Evolutionary conservation across 2,888 invertebrate species (phyloP).

Genomic region (Sphaerophoria taeniata): DNA sequence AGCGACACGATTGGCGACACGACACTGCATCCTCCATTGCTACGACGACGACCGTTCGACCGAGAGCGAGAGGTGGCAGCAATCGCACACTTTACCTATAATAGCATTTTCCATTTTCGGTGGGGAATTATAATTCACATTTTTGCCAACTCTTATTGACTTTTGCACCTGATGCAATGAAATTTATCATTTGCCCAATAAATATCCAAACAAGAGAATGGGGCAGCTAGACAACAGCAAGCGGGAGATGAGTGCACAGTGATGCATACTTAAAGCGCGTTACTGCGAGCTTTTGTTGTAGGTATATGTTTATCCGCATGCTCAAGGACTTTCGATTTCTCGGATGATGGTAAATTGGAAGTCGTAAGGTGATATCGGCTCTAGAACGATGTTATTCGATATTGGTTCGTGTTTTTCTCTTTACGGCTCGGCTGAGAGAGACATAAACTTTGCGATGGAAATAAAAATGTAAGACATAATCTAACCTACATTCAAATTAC

Average conservation of each 20-base stretch:
- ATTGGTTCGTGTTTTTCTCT: constrained; percentile 21
- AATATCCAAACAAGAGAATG: constrained; percentile 47
- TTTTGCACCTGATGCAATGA: constrained; percentile 74
- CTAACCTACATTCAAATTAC: constrained; percentile 48
- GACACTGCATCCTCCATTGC: neutral
- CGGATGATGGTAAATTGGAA: constrained; percentile 65
- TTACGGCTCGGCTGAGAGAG: constrained; percentile 22
- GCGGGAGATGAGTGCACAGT: constrained; percentile 24
- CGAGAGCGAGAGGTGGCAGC: constrained; percentile 47
- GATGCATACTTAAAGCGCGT: constrained; percentile 18
- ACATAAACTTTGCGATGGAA: neutral
- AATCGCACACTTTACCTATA: constrained; percentile 41
- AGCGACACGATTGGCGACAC: neutral
- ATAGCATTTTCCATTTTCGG: constrained; percentile 64
- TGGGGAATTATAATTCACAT: constrained; percentile 70
- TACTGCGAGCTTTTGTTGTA: neutral
- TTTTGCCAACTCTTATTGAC: constrained; percentile 68
- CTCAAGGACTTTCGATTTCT: constrained; percentile 63
- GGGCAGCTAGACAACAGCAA: neutral
- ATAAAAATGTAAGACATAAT: constrained; percentile 17
- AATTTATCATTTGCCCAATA: constrained; percentile 69
- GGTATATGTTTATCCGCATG: neutral
- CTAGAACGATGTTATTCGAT: constrained; percentile 64
- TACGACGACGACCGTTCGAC: too few species aligned
- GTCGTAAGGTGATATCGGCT: constrained; percentile 71